Base-by-base conservation (phyloP, 1,140 invertebrate genomes). In the Gryon sp. region DNA sequence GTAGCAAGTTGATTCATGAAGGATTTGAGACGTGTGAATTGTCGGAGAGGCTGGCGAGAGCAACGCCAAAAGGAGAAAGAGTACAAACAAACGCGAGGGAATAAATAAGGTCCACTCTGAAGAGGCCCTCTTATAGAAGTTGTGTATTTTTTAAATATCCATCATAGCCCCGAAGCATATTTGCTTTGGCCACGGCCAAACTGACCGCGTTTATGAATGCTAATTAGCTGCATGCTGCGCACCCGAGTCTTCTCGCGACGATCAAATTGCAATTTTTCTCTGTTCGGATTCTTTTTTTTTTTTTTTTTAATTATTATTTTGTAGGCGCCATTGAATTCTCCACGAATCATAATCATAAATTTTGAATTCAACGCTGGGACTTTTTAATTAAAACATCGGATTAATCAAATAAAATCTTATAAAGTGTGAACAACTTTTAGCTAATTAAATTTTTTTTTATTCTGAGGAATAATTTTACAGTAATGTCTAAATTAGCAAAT, bases 201-300 rank as follows among this genome's bases (percentile, higher is more conserved):
- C 80, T 77, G 79, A 74, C 76, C 78, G 81, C 80, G 76, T 83
- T 80, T 80, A 80, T 83, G 77, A 83, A 83, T 83, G 77, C 78
- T 83, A 83, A 83, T 83, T 83, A 83, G 80, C 77, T 78, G 79
- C 72, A 75, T 70, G 66, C 75, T 72, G 68, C 60, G 65, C 65
- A 62, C 52, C 53, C 34, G 22, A n/a, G 65, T 41, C 34, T 59
- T 62, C 63, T 48, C 22, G 30, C 32, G 43, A 70, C 52, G 48
- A 65, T 66, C 32, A 70, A 70, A 66, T 60, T 66, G 52, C 50
- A 30, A 48, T 63, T 69, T 26, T 50, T 28, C 8, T 50, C 46
- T n/a, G n/a, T n/a, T n/a, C n/a, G n/a, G n/a, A n/a, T 52, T n/a
- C 18, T 38, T 28, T 28, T 28, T 18, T 8, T 15, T 55, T 46